Base-by-base conservation (phyloP, 2,888 invertebrate species). In the Strigamia transsilvanica region DNA sequence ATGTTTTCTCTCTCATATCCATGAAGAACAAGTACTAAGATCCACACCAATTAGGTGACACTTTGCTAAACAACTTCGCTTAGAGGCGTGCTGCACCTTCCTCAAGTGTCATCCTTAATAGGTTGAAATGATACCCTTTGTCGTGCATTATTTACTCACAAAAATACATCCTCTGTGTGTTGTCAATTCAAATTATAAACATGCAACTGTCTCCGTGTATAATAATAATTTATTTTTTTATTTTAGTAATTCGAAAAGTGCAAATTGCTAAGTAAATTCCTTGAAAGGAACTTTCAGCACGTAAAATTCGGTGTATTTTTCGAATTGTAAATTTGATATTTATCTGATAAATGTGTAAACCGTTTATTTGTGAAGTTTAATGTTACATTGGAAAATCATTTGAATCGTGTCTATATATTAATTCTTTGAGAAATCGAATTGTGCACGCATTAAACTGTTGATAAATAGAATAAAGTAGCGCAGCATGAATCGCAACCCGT, bases 91-190 rank as follows among this genome's bases (percentile, higher is more conserved):
- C 46, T 3, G 56, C 56, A 56, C n/a, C 56, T n/a, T 51, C n/a
- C 23, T 27, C 73, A 32, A 73, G 32, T 73, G 73, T 73, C 73
- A 73, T 73, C 32, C 73, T 32, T 73, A 73, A 73, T 73, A 23
- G 73, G 73, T 73, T 73, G 32, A 73, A 73, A 32, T 73, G 73
- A 73, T 27, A 32, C 32, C 66, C 73, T 13, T 2, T 27, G 73
- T 73, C 73, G 73, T 73, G 27, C 27, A 73, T 73, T 73, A 73
- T 73, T 73, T 73, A 73, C 32, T 27, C 73, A 56, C 56, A 18
- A 56, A 21, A 15, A 56, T 18, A 27, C 73, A 27, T 27, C 12
- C n/a, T 13, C 27, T 5, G 32, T 27, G n/a, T n/a, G 23, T 73
- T 27, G 73, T 27, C 27, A 73, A 18, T 46, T 13, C 46, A 46